A percentile compares a stretch with the other conserved stretches of the same genome.
These are phyloP conservation scores for Sinocyclocheilus rhinocerous DNA, from an alignment of 2,113 vertebrate species.

Conservation along the genomic window DNA sequence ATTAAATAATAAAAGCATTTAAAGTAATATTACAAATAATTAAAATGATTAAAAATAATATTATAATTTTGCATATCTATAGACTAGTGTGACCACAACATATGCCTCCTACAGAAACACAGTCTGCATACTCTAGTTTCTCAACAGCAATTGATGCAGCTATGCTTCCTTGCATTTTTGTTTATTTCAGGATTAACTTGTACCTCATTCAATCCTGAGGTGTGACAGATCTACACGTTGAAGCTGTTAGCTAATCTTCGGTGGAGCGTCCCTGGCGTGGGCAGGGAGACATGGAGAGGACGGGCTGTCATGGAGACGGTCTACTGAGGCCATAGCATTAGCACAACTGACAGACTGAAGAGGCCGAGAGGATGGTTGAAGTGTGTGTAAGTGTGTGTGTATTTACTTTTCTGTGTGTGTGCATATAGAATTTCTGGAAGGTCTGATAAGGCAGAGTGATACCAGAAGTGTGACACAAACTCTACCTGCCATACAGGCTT, in stretches of 20 bases:
- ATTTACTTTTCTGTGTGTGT: not conserved
- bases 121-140: not conserved
- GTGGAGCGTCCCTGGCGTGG: not conserved
- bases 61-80: not conserved
- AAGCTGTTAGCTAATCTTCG: constrained; percentile 12
- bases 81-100: not conserved
- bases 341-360: not conserved
- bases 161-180: too few relatives aligned
- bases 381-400: not conserved
- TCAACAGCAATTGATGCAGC: too few relatives aligned
- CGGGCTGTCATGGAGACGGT: constrained; percentile 17
- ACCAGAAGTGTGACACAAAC: constrained; percentile 3
- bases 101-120: not conserved
- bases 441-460: not conserved
- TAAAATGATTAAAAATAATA: too few relatives aligned
- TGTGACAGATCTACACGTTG: not conserved
- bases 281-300: not conserved
- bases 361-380: not conserved
- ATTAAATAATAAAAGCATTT: not conserved
- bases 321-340: not conserved
- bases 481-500: not conserved
- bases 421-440: too few relatives aligned
- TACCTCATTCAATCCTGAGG: not conserved
- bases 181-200: not conserved
- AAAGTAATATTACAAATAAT: too few relatives aligned